Percentiles rank a stretch among this genome's conserved stretches.
These are phyloP conservation scores for Sprattus sprattus DNA, from an alignment of 2,113 vertebrate genomes.

Conservation along the genomic window DNA sequence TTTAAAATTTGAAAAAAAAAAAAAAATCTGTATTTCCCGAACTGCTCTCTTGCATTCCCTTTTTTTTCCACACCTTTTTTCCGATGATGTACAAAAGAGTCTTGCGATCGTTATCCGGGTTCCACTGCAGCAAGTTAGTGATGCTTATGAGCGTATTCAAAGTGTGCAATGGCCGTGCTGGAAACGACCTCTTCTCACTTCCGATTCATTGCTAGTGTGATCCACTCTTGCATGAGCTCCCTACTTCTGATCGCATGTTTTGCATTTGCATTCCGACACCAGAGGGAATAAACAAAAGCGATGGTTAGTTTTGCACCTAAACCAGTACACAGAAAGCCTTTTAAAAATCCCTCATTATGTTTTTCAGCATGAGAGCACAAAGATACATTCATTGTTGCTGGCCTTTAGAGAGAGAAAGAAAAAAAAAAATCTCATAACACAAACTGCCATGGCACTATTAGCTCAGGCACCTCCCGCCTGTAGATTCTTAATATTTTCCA, in stretches of 20 bases:
- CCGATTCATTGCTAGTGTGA: conserved; percentile 57
- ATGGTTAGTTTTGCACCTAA: conserved; percentile 70
- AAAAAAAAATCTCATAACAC: conserved; percentile 51
- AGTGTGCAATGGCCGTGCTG: not conserved
- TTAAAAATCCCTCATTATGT: conserved; percentile 69
- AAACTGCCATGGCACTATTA: conserved; percentile 45
- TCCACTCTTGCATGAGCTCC: conserved; percentile 62
- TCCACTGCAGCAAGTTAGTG: not conserved
- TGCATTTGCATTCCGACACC: conserved; percentile 61
- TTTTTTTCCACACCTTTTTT: not conserved
- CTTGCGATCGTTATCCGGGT: not conserved
- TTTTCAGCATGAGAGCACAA: conserved; percentile 62
- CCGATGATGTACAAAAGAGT: not conserved
- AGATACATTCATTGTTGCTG: conserved; percentile 53
- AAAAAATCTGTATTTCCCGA: not conserved
- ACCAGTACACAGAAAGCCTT: conserved; percentile 72
- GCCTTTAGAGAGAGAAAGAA: conserved; percentile 26
- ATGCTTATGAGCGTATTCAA: conserved; percentile 40
- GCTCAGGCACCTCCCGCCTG: conserved; percentile 48
- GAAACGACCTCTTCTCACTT: not conserved
- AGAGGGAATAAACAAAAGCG: conserved; percentile 66
- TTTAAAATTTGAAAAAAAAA: not conserved
- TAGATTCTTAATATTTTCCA: conserved; percentile 57
- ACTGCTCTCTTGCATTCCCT: not conserved
- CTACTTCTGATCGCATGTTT: conserved; percentile 70